phyloP scores from a whole-genome alignment of 2,797 vertebrate species.

The Clamator glandarius region DNA sequence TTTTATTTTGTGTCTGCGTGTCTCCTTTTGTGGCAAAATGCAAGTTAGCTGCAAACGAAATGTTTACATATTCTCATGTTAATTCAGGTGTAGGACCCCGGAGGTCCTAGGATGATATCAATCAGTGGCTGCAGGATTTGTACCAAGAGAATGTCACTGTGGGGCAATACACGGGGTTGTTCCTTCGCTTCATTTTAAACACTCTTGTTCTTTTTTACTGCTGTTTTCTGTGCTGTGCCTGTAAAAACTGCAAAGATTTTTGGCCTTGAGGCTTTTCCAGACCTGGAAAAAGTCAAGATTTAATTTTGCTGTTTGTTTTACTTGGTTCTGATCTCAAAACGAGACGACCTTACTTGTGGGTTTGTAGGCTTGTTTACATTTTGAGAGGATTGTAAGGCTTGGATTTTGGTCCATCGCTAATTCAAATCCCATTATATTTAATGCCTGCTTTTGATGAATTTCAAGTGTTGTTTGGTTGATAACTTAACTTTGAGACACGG shows the following conservation, averaged over 20 bases:
- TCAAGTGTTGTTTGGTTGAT: slow-evolving; percentile 11
- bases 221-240: not conserved
- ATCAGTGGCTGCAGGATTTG: not conserved
- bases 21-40: not conserved
- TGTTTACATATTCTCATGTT: not conserved
- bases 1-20: not conserved
- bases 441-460: slow-evolving; percentile 48
- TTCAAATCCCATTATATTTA: slow-evolving; percentile 42
- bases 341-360: not conserved
- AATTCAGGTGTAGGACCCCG: not conserved
- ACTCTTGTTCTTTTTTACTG: not conserved
- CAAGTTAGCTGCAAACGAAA: not conserved
- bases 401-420: slow-evolving; percentile 29
- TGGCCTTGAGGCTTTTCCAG: not conserved
- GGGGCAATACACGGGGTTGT: not conserved
- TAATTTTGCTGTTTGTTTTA: slow-evolving; percentile 1
- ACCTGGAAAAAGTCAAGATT: not conserved
- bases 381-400: slow-evolving; percentile 24
- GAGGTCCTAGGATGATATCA: not conserved
- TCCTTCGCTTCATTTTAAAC: not conserved
- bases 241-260: not conserved
- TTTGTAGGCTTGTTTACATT: slow-evolving; percentile 13
- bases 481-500: not conserved
- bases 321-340: slow-evolving; percentile 7
- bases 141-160: not conserved